phyloP scores from a whole-genome alignment of 2,888 invertebrate species.

The Beris morrisii region DNA sequence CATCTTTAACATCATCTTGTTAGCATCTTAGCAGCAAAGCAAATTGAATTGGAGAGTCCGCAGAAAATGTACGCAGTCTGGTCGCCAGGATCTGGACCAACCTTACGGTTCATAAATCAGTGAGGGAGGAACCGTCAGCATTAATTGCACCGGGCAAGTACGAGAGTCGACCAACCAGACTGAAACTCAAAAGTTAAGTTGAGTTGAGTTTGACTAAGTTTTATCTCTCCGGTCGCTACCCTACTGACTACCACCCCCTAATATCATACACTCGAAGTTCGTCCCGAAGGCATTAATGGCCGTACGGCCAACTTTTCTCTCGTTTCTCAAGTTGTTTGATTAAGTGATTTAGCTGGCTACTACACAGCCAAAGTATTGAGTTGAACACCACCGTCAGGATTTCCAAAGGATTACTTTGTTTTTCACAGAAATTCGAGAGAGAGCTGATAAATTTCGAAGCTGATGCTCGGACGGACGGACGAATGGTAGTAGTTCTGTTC shows the following conservation, averaged over 20 bases:
- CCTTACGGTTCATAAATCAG: slow-evolving; percentile 13
- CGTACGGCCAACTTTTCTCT: slow-evolving; percentile 24
- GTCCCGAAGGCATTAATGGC: not conserved
- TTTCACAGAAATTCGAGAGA: not conserved
- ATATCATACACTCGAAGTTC: no score
- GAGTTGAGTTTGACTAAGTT: slow-evolving; percentile 9
- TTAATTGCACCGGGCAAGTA: slow-evolving; percentile 17
- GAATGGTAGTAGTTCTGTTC: no score
- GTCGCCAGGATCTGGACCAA: not conserved
- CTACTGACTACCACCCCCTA: not conserved
- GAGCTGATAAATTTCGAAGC: no score
- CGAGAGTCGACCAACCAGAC: not conserved
- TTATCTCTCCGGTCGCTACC: slow-evolving; percentile 5
- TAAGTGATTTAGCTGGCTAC: slow-evolving; percentile 18
- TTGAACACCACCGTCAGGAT: not conserved
- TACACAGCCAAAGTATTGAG: not conserved
- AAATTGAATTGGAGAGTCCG: no score
- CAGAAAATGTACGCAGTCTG: no score
- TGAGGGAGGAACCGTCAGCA: slow-evolving; percentile 13
- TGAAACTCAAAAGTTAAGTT: slow-evolving; percentile 17
- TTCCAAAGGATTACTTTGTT: slow-evolving; percentile 9
- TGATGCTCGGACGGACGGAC: no score
- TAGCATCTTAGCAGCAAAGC: no score
- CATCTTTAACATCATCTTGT: slow-evolving; percentile 1
- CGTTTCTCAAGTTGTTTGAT: slow-evolving; percentile 15